phyloP scores from a whole-genome alignment of 2,888 invertebrate species.

The Eristalis arbustorum region DNA sequence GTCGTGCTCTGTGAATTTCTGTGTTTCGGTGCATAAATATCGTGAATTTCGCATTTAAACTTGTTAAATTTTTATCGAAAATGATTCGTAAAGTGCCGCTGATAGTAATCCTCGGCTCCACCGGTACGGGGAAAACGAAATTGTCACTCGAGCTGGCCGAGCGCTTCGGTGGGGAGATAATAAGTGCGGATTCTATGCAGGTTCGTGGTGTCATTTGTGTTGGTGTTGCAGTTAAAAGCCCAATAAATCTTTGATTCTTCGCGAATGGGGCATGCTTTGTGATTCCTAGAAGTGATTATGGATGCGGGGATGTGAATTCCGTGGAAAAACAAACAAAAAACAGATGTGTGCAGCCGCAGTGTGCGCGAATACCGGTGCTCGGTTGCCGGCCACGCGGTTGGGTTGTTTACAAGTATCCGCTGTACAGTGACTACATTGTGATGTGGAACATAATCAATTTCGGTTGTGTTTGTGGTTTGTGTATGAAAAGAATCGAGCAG shows the following conservation, averaged over 20 bases:
- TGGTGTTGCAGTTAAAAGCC: not conserved
- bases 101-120: conserved; percentile 96
- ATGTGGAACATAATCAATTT: not conserved
- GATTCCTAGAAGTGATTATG: not conserved
- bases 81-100: conserved; percentile 84
- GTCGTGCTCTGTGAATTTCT: not conserved
- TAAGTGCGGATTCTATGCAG: conserved; percentile 99
- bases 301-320: not conserved
- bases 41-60: not conserved
- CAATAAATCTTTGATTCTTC: not conserved
- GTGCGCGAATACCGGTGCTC: not conserved
- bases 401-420: not conserved
- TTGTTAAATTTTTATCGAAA: conserved; percentile 41
- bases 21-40: not conserved
- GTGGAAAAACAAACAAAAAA: not conserved
- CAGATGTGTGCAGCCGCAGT: not conserved
- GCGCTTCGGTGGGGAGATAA: conserved; percentile 93
- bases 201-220: conserved; percentile 80
- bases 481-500: not conserved
- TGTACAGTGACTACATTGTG: not conserved
- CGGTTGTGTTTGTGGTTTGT: not conserved
- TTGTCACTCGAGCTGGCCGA: conserved; percentile 94
- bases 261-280: not conserved
- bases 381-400: not conserved
- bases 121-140: conserved; percentile 98